These are phyloP conservation scores for Epinotia demarniana DNA, from an alignment of 2,888 invertebrate genomes.

Conservation along the genomic window DNA sequence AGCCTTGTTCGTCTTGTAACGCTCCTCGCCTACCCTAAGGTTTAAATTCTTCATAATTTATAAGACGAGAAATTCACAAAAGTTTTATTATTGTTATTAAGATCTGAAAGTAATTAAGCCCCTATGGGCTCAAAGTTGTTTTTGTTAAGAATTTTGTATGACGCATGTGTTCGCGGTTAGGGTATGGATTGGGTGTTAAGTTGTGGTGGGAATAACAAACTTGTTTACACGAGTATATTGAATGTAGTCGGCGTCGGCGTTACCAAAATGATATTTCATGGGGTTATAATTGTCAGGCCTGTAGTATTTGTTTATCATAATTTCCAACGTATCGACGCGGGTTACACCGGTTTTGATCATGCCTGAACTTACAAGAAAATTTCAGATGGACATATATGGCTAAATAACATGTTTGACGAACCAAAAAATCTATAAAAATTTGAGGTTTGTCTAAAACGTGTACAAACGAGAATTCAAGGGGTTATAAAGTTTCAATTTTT, in stretches of 20 bases:
- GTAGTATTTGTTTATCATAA: too few species aligned
- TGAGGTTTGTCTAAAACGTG: too few species aligned
- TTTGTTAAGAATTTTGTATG: slow-evolving; percentile 40
- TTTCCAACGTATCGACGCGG: too few species aligned
- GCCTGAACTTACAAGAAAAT: too few species aligned
- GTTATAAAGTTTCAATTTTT: too few species aligned
- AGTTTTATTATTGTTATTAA: slow-evolving; percentile 58
- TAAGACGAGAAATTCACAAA: slow-evolving; percentile 56
- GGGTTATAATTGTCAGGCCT: not conserved
- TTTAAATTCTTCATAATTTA: slow-evolving; percentile 62
- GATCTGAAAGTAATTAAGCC: slow-evolving; percentile 48
- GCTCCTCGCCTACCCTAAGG: slow-evolving; percentile 55
- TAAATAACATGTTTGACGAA: too few species aligned
- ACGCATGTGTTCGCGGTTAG: slow-evolving; percentile 32
- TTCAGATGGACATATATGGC: too few species aligned
- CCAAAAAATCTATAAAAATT: too few species aligned
- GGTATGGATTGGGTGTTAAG: slow-evolving; percentile 19
- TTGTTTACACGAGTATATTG: not conserved
- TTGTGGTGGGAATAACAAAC: slow-evolving; percentile 10
- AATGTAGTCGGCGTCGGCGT: not conserved
- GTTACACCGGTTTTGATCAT: too few species aligned
- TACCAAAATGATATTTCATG: not conserved
- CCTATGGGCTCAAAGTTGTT: slow-evolving; percentile 44
- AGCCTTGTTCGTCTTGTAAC: slow-evolving; percentile 69
- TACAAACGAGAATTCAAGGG: too few species aligned